Conservation (phyloP, 2,113 vertebrate genomes). For the Crypturellus undulatus region DNA sequence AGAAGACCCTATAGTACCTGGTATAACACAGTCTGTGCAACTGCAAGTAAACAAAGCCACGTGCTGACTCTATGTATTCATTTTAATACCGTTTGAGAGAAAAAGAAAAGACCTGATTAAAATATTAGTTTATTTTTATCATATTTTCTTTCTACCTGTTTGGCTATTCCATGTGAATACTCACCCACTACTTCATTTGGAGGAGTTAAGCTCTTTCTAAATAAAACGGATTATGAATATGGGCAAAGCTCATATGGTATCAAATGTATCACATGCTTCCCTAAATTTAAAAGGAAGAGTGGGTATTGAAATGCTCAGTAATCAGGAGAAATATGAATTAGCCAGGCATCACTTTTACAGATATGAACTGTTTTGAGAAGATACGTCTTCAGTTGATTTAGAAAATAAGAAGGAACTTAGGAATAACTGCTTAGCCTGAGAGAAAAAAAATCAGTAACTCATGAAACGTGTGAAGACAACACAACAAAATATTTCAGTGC, state of each 20-base stretch:
- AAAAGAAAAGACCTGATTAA: not conserved
- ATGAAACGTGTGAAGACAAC: not conserved
- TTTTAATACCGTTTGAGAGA: conserved; percentile 8
- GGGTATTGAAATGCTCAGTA: not conserved
- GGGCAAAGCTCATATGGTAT: not conserved
- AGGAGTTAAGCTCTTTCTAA: not conserved
- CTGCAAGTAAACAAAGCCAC: not conserved
- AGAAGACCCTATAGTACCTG: not conserved
- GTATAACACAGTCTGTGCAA: not conserved
- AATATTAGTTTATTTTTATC: not conserved
- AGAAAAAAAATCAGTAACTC: not conserved
- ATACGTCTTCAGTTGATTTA: not conserved
- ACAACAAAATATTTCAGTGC: not conserved
- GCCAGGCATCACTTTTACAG: not conserved
- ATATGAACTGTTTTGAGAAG: not conserved
- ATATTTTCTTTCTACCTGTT: not conserved
- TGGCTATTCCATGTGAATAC: not conserved
- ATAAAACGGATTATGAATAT: not conserved
- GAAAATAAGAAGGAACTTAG: not conserved
- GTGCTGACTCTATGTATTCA: not conserved
- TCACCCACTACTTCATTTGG: not conserved
- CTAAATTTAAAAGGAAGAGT: not conserved
- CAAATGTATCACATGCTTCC: not conserved
- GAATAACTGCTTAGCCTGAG: not conserved
- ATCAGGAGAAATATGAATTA: not conserved